Conservation (phyloP, 2,113 vertebrate genomes). For the Pseudorasbora parva region DNA sequence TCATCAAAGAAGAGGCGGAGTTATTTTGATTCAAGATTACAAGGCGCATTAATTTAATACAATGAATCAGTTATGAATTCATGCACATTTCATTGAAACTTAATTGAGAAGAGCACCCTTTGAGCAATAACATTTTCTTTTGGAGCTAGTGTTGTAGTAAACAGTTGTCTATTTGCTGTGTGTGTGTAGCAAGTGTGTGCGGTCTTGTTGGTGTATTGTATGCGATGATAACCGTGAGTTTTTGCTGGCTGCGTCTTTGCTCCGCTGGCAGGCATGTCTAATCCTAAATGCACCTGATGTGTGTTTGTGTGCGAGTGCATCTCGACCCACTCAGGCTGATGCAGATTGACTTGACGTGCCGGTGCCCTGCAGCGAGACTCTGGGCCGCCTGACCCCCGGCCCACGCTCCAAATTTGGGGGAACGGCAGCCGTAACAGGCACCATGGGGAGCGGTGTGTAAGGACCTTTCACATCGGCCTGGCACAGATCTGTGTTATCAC, state of each 20-base stretch:
- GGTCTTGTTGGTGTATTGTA: constrained; percentile 31
- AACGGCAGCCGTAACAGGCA: constrained; percentile 45
- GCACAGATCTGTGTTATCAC: constrained; percentile 45
- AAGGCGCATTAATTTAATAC: too few relatives aligned
- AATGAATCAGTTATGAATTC: too few relatives aligned
- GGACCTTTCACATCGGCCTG: constrained; percentile 41
- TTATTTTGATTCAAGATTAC: too few relatives aligned
- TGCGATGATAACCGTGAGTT: constrained; percentile 20
- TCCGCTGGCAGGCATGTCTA: constrained; percentile 37
- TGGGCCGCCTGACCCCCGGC: constrained; percentile 40
- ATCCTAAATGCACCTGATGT: constrained; percentile 47
- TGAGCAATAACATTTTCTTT: not conserved
- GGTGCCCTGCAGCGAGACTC: constrained; percentile 48
- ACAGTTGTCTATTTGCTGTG: not conserved
- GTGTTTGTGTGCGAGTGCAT: constrained; percentile 32
- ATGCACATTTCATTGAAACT: too few relatives aligned
- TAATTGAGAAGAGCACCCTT: not conserved
- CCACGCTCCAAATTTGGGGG: constrained; percentile 45
- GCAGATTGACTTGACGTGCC: constrained; percentile 58
- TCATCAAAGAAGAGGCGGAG: too few relatives aligned
- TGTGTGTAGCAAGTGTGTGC: constrained; percentile 13
- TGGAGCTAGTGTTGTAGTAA: not conserved
- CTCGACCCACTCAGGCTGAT: constrained; percentile 44
- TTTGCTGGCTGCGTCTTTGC: constrained; percentile 15
- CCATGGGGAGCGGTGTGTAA: constrained; percentile 49